Base-by-base conservation (phyloP, 2,888 invertebrate genomes). In the Eristalis tenax region DNA sequence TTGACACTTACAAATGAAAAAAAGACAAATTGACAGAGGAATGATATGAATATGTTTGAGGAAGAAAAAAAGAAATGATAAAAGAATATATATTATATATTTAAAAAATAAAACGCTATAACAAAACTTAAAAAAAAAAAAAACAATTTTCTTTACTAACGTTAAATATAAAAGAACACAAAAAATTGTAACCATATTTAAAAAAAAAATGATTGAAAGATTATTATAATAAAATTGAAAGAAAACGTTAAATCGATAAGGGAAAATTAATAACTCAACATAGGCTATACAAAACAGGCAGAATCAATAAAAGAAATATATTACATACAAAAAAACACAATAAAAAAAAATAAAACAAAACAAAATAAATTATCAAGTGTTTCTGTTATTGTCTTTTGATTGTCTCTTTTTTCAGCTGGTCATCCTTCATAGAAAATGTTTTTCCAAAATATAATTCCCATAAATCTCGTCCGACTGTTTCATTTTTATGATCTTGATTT, bases 141-240 rank as follows among this genome's bases (percentile, higher is more conserved):
- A 80, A 74, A 61, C 26, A 50, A 59, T 73, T 82, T 75, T 23
- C 22, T 76, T 85, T 86, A 83, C 79, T 69, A 87, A 87, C 80
- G 79, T 83, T 87, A 80, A 83, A 87, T 79, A 78, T 66, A 71
- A 83, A 87, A 79, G 22, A 75, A 75, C 32, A 63, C 32, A 22
- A 64, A 59, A 38, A 82, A 87, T 64, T 80, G 79, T 79, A 83
- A 88, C 64, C 75, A 76, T 83, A 80, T 87, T 83, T 76, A 83
- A 88, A 82, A 65, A 71, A 83, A 73, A 63, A 68, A 66, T 40
- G 78, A 70, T 43, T 43, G 70, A 71, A 89, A 85, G 83, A 89
- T 77, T 89, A 86, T 90, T 90, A 90, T 89, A 88, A 82, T 86
- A 89, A 75, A 74, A 70, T 50, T 59, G 83, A 89, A 75, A 75